These are phyloP conservation scores for Cariama cristata DNA, from an alignment of 2,113 vertebrate species.

Conservation along the genomic window DNA sequence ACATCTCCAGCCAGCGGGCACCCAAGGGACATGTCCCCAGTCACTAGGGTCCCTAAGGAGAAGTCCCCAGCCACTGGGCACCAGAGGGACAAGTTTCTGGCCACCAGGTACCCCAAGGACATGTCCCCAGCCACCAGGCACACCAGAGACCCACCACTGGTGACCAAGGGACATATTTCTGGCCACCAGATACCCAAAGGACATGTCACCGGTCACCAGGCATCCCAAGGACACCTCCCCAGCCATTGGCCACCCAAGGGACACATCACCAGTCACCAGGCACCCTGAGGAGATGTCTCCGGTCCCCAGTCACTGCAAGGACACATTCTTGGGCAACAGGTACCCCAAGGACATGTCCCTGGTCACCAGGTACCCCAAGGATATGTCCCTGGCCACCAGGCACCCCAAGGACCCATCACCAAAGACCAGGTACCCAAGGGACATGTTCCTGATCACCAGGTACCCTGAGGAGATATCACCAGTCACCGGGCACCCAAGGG, in stretches of 20 bases:
- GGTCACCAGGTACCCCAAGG: neutral
- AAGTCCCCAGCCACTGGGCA: neutral
- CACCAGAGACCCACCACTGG: no score
- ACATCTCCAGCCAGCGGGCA: accelerated
- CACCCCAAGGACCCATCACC: neutral
- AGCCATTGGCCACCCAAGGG: neutral
- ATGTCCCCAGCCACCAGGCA: neutral
- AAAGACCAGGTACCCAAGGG: neutral
- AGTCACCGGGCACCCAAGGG: no score
- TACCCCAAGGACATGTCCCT: neutral
- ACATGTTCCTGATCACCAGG: neutral
- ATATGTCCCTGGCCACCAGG: neutral
- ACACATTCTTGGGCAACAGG: neutral
- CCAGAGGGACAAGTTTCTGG: neutral
- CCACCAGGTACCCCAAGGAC: neutral
- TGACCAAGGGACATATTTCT: no score
- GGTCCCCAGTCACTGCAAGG: neutral
- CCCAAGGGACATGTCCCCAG: neutral
- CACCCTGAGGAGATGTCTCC: neutral
- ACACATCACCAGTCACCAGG: neutral
- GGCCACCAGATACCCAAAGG: neutral
- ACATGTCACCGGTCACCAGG: neutral
- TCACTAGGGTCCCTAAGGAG: neutral
- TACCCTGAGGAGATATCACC: neutral
- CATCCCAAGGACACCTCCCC: neutral